Percentiles rank a stretch among this genome's conserved stretches.
These are phyloP conservation scores for Linepithema humile DNA, from an alignment of 1,140 invertebrate genomes.

Conservation along the genomic window DNA sequence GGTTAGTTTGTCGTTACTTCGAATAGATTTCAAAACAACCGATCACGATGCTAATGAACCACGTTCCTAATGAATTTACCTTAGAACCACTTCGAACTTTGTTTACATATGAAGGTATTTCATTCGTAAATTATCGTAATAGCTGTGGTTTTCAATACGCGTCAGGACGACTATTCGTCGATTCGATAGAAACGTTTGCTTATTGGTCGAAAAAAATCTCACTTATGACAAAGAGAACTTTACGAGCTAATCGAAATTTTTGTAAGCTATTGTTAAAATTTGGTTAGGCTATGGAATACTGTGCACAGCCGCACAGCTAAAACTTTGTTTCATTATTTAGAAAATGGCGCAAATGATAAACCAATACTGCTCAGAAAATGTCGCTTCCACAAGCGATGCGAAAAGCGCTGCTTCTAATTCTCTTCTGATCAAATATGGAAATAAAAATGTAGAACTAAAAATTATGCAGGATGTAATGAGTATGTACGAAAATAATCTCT, in stretches of 20 bases:
- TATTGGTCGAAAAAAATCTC: neutral
- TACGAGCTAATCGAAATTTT: neutral
- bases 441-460: constrained; percentile 60
- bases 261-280: neutral
- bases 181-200: neutral
- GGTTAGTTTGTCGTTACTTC: constrained; percentile 28
- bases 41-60: neutral
- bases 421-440: constrained; percentile 28
- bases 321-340: neutral
- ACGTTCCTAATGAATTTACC: neutral
- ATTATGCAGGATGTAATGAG: constrained; percentile 46
- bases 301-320: too few relatives aligned
- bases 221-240: neutral
- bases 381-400: neutral
- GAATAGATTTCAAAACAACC: neutral
- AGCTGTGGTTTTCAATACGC: neutral
- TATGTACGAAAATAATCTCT: constrained; percentile 34
- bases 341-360: neutral
- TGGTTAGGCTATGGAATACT: too few relatives aligned
- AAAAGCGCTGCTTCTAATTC: neutral
- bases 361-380: neutral
- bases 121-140: neutral
- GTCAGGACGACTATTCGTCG: neutral
- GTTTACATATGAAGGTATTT: constrained; percentile 47
- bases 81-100: constrained; percentile 38